Conservation (phyloP, 2,113 vertebrate genomes). For the Aspiorhynchus laticeps region DNA sequence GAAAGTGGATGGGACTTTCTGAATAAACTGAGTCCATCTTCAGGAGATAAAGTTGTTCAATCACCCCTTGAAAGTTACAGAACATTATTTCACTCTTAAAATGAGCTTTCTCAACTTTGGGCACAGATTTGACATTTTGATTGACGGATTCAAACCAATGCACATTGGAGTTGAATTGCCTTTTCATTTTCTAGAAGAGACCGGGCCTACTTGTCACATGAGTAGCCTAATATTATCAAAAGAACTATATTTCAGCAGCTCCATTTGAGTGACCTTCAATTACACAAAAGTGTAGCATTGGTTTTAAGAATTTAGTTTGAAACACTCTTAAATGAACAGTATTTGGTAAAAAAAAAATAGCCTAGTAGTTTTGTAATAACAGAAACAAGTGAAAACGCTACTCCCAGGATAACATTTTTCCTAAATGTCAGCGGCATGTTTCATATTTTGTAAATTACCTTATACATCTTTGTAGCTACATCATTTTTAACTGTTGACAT, state of each 20-base stretch:
- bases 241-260: neutral
- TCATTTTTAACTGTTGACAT: neutral
- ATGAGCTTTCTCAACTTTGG: neutral
- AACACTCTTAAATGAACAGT: neutral
- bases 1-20: conserved; percentile 3
- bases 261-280: neutral
- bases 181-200: neutral
- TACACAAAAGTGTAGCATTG: neutral
- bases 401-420: neutral
- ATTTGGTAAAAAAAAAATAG: too few relatives aligned
- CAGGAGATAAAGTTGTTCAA: neutral
- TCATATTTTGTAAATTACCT: neutral
- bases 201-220: neutral
- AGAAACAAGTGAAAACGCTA: neutral
- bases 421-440: neutral
- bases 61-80: neutral
- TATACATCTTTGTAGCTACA: neutral
- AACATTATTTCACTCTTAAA: conserved; percentile 18
- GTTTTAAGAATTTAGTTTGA: neutral
- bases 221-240: neutral
- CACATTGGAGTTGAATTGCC: neutral
- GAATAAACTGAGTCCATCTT: neutral
- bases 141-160: neutral
- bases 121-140: neutral
- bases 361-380: neutral